phyloP scores from a whole-genome alignment of 2,797 vertebrate species.

The Tapirus indicus region DNA sequence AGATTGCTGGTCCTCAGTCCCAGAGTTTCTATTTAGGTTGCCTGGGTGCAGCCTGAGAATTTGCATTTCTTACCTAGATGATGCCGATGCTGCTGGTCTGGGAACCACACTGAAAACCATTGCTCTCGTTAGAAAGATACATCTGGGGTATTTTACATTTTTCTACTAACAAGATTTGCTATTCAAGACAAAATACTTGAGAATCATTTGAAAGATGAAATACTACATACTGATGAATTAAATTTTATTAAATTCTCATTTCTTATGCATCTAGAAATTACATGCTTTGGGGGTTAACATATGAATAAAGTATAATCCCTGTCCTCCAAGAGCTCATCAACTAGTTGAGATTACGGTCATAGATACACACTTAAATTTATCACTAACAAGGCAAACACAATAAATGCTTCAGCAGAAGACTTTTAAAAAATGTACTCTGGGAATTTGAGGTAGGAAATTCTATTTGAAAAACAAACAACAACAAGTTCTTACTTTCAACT shows the following conservation, averaged over 20 bases:
- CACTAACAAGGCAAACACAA: neutral
- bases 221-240: neutral
- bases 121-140: neutral
- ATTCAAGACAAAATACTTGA: conserved; percentile 1
- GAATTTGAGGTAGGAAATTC: conserved; percentile 23
- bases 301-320: conserved; percentile 31
- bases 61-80: neutral
- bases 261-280: conserved; percentile 34
- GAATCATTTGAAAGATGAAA: conserved; percentile 48
- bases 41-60: neutral
- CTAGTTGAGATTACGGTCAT: neutral
- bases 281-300: neutral
- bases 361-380: neutral
- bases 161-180: neutral
- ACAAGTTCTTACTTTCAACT: neutral
- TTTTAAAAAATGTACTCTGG: neutral
- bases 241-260: conserved; percentile 12
- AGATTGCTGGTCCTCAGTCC: neutral
- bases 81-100: neutral
- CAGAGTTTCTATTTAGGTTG: neutral
- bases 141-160: neutral
- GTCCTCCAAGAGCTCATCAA: neutral
- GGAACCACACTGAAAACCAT: neutral
- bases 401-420: neutral
- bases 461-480: neutral